Percentiles rank a stretch among this genome's conserved stretches.
Evolutionary conservation across 2,888 invertebrate species (phyloP).

Genomic region (Linnaemya tessellans): DNA sequence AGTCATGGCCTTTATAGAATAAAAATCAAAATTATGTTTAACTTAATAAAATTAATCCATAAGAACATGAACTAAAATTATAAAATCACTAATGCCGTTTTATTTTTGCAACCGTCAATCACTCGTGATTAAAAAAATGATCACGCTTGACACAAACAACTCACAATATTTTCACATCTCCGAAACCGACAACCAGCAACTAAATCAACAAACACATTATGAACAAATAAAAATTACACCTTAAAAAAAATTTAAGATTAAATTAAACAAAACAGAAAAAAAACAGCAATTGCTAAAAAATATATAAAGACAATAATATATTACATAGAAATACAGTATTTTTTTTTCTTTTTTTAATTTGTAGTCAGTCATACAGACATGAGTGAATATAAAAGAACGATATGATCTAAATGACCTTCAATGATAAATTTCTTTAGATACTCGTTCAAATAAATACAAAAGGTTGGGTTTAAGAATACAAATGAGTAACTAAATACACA

Average conservation of each 20-base stretch:
- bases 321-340: slow-evolving; percentile 31
- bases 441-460: slow-evolving; percentile 49
- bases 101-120: too few species aligned
- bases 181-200: background rate
- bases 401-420: slow-evolving; percentile 70
- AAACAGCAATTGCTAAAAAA: slow-evolving; percentile 41
- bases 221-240: slow-evolving; percentile 66
- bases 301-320: slow-evolving; percentile 24
- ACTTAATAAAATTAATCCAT: too few species aligned
- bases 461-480: slow-evolving; percentile 67
- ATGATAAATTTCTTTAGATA: slow-evolving; percentile 67
- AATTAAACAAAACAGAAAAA: background rate
- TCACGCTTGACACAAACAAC: too few species aligned
- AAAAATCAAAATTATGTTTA: too few species aligned
- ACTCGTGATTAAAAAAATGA: too few species aligned
- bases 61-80: too few species aligned
- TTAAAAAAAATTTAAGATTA: slow-evolving; percentile 43
- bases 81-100: too few species aligned
- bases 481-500: slow-evolving; percentile 55
- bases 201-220: slow-evolving; percentile 26
- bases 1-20: too few species aligned
- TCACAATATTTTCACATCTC: too few species aligned
- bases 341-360: slow-evolving; percentile 11
- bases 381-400: slow-evolving; percentile 52
- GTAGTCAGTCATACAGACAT: slow-evolving; percentile 30